These are phyloP conservation scores for Synanthedon formicaeformis DNA, from an alignment of 2,888 invertebrate genomes.

Conservation along the genomic window DNA sequence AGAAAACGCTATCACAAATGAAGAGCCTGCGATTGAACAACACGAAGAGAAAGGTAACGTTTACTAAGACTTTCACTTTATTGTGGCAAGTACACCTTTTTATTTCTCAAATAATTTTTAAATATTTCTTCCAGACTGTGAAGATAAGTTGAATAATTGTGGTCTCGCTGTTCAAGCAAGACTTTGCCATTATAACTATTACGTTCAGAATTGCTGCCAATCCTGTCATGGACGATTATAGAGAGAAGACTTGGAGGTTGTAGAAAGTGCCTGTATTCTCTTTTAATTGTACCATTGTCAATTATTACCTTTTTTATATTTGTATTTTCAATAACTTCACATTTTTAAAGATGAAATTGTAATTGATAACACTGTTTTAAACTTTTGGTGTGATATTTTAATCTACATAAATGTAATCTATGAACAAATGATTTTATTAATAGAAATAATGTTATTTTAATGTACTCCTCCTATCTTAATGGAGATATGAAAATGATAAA, in stretches of 20 bases:
- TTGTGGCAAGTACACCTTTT: not conserved
- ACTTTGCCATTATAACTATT: conserved; percentile 88
- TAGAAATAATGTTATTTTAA: not conserved
- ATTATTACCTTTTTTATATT: not conserved
- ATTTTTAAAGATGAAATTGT: no score
- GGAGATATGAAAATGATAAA: not conserved
- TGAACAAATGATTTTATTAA: no score
- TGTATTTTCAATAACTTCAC: not conserved
- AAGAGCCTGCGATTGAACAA: conserved; percentile 15
- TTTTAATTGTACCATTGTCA: no score
- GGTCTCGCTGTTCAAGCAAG: conserved; percentile 85
- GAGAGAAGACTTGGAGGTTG: no score
- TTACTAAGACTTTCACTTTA: not conserved
- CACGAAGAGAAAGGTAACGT: conserved; percentile 19
- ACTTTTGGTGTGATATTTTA: not conserved
- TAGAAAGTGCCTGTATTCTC: no score
- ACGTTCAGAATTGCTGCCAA: conserved; percentile 84
- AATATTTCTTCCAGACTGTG: conserved; percentile 58
- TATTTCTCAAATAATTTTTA: not conserved
- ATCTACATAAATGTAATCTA: no score
- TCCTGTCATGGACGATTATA: conserved; percentile 66
- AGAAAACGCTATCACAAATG: conserved; percentile 12
- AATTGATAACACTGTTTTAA: not conserved
- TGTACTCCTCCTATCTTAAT: not conserved
- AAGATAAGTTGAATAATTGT: conserved; percentile 83